Conservation (phyloP, 2,797 vertebrate species). For the Lepilemur septentrionalis region DNA sequence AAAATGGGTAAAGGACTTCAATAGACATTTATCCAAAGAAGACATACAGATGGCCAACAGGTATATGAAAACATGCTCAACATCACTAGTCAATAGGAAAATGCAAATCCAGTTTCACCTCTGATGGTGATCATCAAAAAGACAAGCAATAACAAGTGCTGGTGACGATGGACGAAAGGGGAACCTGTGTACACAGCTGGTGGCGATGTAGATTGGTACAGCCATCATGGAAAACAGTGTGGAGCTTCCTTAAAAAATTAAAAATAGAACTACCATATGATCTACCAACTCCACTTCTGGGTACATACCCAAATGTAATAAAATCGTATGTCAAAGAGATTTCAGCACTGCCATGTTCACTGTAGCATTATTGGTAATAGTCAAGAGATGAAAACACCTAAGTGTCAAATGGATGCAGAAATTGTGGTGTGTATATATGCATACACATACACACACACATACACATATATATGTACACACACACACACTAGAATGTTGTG, state of each 20-base stretch:
- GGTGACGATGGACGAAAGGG: background rate
- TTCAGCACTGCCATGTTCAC: background rate
- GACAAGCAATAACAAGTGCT: background rate
- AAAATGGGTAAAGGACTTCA: background rate
- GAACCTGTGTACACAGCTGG: background rate
- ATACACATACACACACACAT: background rate
- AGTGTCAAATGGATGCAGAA: background rate
- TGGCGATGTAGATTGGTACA: background rate
- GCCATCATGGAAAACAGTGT: background rate
- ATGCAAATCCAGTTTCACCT: background rate
- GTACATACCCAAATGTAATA: background rate
- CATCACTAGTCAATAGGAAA: background rate
- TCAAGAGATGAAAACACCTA: background rate
- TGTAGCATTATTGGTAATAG: background rate
- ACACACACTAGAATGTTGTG: too few relatives aligned
- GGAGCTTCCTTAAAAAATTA: background rate
- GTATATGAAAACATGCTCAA: background rate
- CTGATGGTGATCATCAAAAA: background rate
- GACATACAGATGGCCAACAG: background rate
- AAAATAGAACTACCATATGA: background rate
- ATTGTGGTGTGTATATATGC: background rate
- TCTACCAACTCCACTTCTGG: background rate
- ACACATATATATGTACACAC: background rate
- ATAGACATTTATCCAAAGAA: background rate
- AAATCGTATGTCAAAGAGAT: background rate